These are phyloP conservation scores for Habropoda laboriosa DNA, from an alignment of 1,140 invertebrate species.

Conservation along the genomic window DNA sequence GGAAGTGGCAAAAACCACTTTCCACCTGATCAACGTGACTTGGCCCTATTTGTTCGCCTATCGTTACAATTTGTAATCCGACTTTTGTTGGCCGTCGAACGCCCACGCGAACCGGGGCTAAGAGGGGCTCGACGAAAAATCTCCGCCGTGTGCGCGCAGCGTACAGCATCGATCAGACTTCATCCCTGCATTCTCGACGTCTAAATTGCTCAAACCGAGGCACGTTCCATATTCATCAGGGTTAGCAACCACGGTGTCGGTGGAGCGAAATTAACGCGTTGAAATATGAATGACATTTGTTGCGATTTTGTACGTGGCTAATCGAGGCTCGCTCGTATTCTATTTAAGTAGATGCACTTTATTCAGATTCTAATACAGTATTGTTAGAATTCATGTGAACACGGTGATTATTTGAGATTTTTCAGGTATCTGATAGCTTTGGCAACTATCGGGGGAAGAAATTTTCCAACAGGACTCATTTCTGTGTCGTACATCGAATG, in stretches of 20 bases:
- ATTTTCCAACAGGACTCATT: no score
- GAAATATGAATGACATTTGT: neutral
- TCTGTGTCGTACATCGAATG: no score
- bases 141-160: no score
- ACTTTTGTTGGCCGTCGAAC: neutral
- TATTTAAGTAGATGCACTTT: no score
- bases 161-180: neutral
- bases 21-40: constrained; percentile 59
- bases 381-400: no score
- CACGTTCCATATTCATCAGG: neutral
- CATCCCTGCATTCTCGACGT: constrained; percentile 1
- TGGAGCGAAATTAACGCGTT: neutral
- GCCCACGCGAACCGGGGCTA: constrained; percentile 18
- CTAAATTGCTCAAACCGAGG: neutral
- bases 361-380: no score
- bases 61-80: constrained; percentile 53
- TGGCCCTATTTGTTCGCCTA: constrained; percentile 55
- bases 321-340: no score
- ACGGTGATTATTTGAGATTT: no score
- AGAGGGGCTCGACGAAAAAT: neutral
- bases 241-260: neutral
- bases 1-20: constrained; percentile 59
- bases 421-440: no score
- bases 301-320: neutral
- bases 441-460: no score